Conservation (phyloP, 2,888 invertebrate species). For the Eupithecia centaureata region DNA sequence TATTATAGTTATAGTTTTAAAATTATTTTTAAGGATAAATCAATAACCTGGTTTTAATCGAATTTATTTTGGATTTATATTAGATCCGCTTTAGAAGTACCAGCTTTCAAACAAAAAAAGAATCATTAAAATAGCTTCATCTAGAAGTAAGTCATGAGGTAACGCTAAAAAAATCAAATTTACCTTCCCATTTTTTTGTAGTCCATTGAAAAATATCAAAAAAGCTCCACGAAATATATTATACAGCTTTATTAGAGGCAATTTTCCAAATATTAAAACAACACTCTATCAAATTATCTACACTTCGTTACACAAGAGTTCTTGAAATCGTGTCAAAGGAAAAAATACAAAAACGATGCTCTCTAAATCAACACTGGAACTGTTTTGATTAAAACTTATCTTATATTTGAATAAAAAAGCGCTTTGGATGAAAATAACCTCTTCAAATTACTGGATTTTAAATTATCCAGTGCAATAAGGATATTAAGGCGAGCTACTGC, state of each 20-base stretch:
- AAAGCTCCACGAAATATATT: not conserved
- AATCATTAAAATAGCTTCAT: no score
- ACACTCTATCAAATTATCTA: not conserved
- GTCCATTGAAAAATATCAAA: not conserved
- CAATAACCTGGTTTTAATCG: no score
- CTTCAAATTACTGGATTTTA: constrained; percentile 15
- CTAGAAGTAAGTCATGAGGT: no score
- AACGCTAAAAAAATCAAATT: no score
- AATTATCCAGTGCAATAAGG: constrained; percentile 22
- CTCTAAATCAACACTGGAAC: not conserved
- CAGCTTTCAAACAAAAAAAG: no score
- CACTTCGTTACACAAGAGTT: not conserved
- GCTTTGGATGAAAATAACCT: constrained; percentile 16
- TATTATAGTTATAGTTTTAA: no score
- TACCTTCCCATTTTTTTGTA: no score
- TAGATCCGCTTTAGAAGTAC: no score
- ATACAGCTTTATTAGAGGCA: not conserved
- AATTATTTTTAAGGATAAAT: no score
- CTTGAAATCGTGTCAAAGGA: not conserved
- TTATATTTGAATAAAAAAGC: constrained; percentile 30
- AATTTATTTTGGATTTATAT: no score
- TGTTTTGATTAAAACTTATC: not conserved
- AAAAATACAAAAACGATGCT: not conserved
- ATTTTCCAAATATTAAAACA: not conserved
- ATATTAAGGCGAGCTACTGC: not conserved